Conservation (phyloP, 2,797 vertebrate species). For the Galagoides demidoff region DNA sequence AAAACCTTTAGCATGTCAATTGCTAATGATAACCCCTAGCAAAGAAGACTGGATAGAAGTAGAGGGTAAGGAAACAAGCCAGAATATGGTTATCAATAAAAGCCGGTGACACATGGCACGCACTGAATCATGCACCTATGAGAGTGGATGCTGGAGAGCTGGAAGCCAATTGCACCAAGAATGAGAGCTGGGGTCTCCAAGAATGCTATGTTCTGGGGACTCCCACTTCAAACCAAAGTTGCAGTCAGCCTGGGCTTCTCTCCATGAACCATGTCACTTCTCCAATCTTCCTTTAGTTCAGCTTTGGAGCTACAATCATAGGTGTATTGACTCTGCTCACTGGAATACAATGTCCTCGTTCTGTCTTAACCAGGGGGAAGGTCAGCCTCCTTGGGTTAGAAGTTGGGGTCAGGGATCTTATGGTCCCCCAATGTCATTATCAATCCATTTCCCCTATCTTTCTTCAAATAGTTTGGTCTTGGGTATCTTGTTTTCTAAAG, state of each 20-base stretch:
- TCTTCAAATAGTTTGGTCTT: constrained; percentile 22
- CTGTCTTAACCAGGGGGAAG: constrained; percentile 12
- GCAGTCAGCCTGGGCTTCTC: constrained; percentile 53
- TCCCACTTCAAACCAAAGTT: constrained; percentile 18
- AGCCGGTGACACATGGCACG: constrained; percentile 74
- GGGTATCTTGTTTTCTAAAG: constrained; percentile 45
- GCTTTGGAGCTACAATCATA: background rate
- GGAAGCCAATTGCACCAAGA: constrained; percentile 68
- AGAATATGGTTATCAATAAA: constrained; percentile 72
- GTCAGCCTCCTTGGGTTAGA: constrained; percentile 15
- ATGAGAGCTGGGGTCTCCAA: constrained; percentile 52
- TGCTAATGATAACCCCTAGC: constrained; percentile 63
- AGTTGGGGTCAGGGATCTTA: constrained; percentile 4
- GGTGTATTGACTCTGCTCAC: background rate
- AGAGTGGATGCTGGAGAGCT: constrained; percentile 62
- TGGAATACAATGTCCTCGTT: background rate
- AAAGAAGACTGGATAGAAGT: constrained; percentile 58
- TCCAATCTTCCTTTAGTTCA: constrained; percentile 50
- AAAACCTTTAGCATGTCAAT: constrained; percentile 72
- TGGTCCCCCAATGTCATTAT: background rate
- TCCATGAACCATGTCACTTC: constrained; percentile 46
- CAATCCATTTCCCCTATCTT: background rate
- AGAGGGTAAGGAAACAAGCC: constrained; percentile 71
- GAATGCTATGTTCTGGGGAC: constrained; percentile 28
- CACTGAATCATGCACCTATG: constrained; percentile 57